These are phyloP conservation scores for Alfaro cultratus DNA, from an alignment of 2,797 vertebrate genomes.

Conservation along the genomic window DNA sequence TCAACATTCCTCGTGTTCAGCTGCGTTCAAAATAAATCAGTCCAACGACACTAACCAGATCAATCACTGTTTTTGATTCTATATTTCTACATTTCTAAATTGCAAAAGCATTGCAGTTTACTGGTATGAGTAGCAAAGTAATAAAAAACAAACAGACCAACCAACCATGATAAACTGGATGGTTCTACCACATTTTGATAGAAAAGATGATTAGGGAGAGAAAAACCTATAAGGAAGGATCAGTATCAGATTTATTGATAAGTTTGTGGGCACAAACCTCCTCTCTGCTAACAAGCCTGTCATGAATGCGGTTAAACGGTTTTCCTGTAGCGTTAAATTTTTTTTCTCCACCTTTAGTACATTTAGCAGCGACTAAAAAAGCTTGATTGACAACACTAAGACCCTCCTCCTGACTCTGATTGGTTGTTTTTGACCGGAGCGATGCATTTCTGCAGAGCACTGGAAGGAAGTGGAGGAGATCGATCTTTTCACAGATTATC, in stretches of 20 bases:
- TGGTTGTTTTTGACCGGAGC: too few species aligned
- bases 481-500: too few species aligned
- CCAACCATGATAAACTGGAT: not conserved
- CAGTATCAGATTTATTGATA: not conserved
- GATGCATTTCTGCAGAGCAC: too few species aligned
- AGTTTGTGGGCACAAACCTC: not conserved
- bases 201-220: not conserved
- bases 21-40: not conserved
- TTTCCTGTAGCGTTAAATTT: too few species aligned
- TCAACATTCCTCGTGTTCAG: not conserved
- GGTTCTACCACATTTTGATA: not conserved
- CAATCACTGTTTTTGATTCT: not conserved
- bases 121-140: not conserved
- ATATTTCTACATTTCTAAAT: not conserved
- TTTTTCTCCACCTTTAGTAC: too few species aligned
- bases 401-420: too few species aligned
- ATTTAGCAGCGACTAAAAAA: too few species aligned
- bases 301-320: too few species aligned
- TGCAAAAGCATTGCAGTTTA: too few species aligned
- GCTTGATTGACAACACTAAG: too few species aligned
- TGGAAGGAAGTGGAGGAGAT: too few species aligned
- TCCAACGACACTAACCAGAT: not conserved
- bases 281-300: too few species aligned
- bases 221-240: not conserved
- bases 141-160: not conserved